Percentiles rank a stretch among this genome's conserved stretches.
Conservation (phyloP, 2,888 invertebrate species). For the Geophilus truncorum region DNA sequence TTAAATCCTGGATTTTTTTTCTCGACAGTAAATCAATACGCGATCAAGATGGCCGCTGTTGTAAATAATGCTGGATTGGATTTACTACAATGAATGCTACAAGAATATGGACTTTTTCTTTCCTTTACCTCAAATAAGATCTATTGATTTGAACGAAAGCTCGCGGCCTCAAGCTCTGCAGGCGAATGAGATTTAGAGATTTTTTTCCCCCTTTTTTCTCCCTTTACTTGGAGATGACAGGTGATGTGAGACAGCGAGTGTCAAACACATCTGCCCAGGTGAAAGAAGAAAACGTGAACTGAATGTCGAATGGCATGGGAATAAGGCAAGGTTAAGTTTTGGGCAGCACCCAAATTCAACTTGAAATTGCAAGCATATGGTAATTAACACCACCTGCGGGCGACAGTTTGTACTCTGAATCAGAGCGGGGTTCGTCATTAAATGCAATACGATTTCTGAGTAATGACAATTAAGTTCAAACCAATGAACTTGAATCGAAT, state of each 20-base stretch:
- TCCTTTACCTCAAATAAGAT: not conserved
- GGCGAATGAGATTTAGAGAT: not conserved
- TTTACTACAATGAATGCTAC: not conserved
- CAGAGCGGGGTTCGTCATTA: not conserved
- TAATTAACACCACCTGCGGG: conserved; percentile 10
- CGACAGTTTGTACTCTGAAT: not conserved
- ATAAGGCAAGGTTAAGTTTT: not conserved
- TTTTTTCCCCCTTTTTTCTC: not conserved
- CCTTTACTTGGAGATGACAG: not conserved
- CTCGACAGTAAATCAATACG: no score
- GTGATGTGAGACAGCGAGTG: conserved; percentile 10
- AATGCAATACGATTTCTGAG: not conserved
- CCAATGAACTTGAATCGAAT: not conserved
- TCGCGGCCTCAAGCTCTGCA: not conserved
- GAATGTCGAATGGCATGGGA: not conserved
- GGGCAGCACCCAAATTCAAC: not conserved
- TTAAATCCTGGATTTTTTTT: no score
- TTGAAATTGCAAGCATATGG: not conserved
- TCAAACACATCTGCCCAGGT: not conserved
- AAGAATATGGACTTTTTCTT: not conserved
- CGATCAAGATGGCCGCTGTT: not conserved
- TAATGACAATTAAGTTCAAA: conserved; percentile 5
- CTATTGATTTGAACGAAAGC: not conserved
- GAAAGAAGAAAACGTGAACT: conserved; percentile 5
- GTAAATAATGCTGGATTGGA: not conserved